Percentiles rank a stretch among this genome's conserved stretches.
Evolutionary conservation across 2,113 vertebrate species (phyloP).

Genomic region (Eupsittula cactorum): DNA sequence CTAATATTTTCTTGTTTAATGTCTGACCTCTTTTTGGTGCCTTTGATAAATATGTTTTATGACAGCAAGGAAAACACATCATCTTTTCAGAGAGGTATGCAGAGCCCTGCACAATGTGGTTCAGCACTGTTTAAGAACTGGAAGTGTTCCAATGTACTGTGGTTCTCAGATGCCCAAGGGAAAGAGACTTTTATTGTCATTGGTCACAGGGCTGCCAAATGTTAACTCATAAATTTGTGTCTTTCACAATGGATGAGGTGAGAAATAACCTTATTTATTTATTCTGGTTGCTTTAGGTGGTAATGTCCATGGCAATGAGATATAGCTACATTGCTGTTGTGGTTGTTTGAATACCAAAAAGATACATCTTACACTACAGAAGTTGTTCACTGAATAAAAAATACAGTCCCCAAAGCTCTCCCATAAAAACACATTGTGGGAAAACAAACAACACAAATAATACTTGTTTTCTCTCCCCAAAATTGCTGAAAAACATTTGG

Average conservation of each 20-base stretch:
- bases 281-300: conserved; percentile 42
- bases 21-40: not conserved
- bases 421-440: conserved; percentile 17
- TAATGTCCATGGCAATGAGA: not conserved
- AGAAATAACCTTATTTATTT: conserved; percentile 17
- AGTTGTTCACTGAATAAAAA: not conserved
- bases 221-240: not conserved
- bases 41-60: not conserved
- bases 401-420: not conserved
- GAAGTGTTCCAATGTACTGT: conserved; percentile 23
- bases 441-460: not conserved
- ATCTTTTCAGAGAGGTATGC: not conserved
- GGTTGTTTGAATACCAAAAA: conserved; percentile 35
- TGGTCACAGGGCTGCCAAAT: conserved; percentile 40
- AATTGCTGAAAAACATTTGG: not conserved
- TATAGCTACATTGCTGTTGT: not conserved
- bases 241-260: conserved; percentile 52
- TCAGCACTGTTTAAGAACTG: not conserved
- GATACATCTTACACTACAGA: conserved; percentile 7
- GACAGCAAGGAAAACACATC: not conserved
- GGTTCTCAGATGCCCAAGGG: conserved; percentile 38
- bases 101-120: not conserved
- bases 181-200: conserved; percentile 32
- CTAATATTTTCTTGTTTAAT: not conserved
- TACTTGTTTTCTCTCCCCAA: not conserved